Base-by-base conservation (phyloP, 1,140 invertebrate species). In the Latrodectus geometricus region DNA sequence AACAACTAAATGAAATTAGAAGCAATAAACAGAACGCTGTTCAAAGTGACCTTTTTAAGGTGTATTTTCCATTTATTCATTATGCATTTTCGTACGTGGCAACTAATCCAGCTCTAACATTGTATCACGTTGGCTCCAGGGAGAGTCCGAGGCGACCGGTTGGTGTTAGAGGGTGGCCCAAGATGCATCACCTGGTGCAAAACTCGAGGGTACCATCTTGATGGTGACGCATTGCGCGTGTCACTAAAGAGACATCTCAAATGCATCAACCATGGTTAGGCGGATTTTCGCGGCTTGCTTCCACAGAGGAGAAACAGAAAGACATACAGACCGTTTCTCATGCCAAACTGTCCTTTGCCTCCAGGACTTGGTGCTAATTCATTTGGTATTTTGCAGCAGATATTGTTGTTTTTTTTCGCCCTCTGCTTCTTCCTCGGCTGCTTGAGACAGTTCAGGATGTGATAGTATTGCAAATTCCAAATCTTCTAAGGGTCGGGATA, bases 181-280 rank as follows among this genome's bases (percentile, higher is more conserved):
- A 83, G 80, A 83, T 74, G 48, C 80, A 83, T 83, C 70, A 83
- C 80, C 80, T 83, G 80, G 80, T 23, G 54, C 54, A 17, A 52
- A 74, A 83, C 69, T 74, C 50, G 70, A 74, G 80, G 70, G 80
- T 74, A 74, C 17, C 11, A 61, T 49, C 56, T 65, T 83, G 80
- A 83, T 74, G 80, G 80, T 83, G 80, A 83, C 80, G 80, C 70
- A 83, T 83, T 83, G 70, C 80, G 49, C 80, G 56, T 83, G 80
- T 83, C 80, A 83, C 70, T 17, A 74, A 9, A 17, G 9, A 17
- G 80, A 83, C 80, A 65, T 50, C 52, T 15, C 48, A 49, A 74
- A 83, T 83, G 54, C 80, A 83, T 83, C 80, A 83, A 83, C 68
- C 49, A 69, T 83, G 74, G 80, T 83, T 83, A 73, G 56, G 23